Evolutionary conservation across 2,888 invertebrate genomes (phyloP).

Genomic region (Lasioglossum marginatum): DNA sequence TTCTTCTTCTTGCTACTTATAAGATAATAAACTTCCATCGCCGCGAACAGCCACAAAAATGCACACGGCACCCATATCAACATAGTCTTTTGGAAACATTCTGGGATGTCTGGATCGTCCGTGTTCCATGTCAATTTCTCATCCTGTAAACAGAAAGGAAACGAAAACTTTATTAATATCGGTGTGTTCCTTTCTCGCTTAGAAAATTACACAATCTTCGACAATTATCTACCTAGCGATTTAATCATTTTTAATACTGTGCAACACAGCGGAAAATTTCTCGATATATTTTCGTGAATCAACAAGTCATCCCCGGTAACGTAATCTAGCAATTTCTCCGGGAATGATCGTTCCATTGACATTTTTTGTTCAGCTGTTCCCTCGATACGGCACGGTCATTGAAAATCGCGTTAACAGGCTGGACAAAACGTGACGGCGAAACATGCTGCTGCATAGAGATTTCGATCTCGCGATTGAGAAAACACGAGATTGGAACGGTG

Average conservation of each 20-base stretch:
- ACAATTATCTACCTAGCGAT: not conserved
- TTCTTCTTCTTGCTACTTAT: conserved; percentile 90
- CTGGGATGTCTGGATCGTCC: conserved; percentile 93
- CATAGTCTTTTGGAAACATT: conserved; percentile 96
- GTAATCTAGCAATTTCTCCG: not conserved
- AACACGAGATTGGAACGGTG: not conserved
- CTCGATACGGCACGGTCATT: not conserved
- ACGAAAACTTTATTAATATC: not conserved
- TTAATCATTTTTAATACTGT: not conserved
- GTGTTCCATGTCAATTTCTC: conserved; percentile 92
- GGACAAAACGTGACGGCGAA: not conserved
- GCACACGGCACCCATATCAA: conserved; percentile 95
- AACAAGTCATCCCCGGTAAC: not conserved
- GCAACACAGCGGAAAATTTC: not conserved
- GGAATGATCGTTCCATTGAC: not conserved
- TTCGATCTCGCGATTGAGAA: not conserved
- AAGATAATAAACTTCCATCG: conserved; percentile 91
- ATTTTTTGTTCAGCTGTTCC: not conserved
- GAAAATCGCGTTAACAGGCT: not conserved
- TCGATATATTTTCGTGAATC: not conserved
- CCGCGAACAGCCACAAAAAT: conserved; percentile 92
- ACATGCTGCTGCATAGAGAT: not conserved
- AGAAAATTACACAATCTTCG: not conserved
- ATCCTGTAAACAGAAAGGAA: conserved; percentile 87
- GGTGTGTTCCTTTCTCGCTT: not conserved